Conservation (phyloP, 2,797 vertebrate species). For the Huso huso region DNA sequence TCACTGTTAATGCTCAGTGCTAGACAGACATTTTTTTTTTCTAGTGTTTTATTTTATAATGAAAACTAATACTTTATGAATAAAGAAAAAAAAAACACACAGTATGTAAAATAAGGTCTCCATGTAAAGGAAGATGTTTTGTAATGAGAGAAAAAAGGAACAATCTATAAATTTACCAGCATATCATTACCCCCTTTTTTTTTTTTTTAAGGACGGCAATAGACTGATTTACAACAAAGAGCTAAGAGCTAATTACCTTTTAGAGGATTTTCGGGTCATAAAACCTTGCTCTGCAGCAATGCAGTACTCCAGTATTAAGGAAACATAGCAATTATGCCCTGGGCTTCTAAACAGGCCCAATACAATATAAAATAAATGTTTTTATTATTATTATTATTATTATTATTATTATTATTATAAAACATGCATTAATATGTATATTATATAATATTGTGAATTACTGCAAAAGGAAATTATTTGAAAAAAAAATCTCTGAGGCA, state of each 20-base stretch:
- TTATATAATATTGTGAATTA: no score
- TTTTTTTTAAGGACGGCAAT: background rate
- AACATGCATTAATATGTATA: no score
- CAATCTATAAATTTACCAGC: background rate
- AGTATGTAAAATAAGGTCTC: no score
- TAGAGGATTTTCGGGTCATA: slow-evolving; percentile 4
- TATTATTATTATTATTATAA: background rate
- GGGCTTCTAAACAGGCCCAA: background rate
- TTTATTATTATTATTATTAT: background rate
- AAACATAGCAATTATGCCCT: background rate
- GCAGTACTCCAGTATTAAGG: slow-evolving; percentile 6
- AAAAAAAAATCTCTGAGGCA: no score
- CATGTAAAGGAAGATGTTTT: no score
- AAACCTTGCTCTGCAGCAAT: slow-evolving; percentile 18
- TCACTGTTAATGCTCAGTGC: no score
- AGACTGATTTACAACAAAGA: slow-evolving; percentile 8
- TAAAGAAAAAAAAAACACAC: no score
- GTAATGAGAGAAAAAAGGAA: background rate
- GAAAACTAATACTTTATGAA: no score
- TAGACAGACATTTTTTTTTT: no score
- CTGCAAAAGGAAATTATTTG: no score
- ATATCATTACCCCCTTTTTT: background rate
- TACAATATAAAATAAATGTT: background rate
- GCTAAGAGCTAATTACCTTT: slow-evolving; percentile 15
- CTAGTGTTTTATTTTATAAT: no score